Evolutionary conservation across 2,888 invertebrate genomes (phyloP).

Genomic region (Brenthis ino): DNA sequence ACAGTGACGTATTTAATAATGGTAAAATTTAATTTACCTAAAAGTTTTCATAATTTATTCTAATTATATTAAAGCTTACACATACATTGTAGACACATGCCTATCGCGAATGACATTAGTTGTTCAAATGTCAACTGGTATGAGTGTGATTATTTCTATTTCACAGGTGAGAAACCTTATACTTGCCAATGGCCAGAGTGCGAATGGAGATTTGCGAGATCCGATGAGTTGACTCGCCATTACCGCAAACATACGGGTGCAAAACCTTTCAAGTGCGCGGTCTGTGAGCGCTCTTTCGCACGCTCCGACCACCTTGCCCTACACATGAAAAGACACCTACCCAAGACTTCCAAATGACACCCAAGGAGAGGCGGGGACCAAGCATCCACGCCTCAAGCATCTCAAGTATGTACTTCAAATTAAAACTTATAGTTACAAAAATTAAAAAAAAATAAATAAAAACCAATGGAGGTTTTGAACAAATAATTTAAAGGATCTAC

Average conservation of each 20-base stretch:
- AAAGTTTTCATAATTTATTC: too few relatives aligned
- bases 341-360: constrained; percentile 90
- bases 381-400: constrained; percentile 63
- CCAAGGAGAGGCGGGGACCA: constrained; percentile 74
- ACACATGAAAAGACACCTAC: constrained; percentile 98
- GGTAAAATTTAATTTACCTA: too few relatives aligned
- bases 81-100: constrained; percentile 1
- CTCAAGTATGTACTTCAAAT: constrained; percentile 55
- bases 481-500: too few relatives aligned
- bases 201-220: constrained; percentile 98
- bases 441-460: background rate
- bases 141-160: background rate
- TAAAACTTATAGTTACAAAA: background rate
- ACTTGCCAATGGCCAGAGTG: constrained; percentile 99
- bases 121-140: background rate
- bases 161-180: constrained; percentile 97
- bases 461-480: too few relatives aligned
- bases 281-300: constrained; percentile 97
- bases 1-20: too few relatives aligned
- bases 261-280: constrained; percentile 97
- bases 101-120: constrained; percentile 19
- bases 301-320: constrained; percentile 97
- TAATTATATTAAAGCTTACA: too few relatives aligned
- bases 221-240: constrained; percentile 97
- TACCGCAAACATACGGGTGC: constrained; percentile 98